Conservation (phyloP, 2,888 invertebrate genomes). For the Drosophila algonquin region DNA sequence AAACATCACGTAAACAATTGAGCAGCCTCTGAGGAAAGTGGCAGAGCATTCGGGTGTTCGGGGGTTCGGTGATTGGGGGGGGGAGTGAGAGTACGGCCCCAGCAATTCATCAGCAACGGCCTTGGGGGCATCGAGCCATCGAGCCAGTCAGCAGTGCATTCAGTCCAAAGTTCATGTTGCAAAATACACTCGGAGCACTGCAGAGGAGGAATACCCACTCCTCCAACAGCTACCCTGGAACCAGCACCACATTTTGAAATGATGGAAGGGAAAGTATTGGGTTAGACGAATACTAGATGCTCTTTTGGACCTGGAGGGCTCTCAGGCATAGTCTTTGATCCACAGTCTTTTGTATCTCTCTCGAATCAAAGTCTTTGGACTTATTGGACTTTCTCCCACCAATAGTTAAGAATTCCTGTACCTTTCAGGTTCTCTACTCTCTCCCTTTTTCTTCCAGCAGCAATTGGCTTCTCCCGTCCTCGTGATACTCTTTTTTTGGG, state of each 20-base stretch:
- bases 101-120: constrained; percentile 66
- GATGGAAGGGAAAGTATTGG: background rate
- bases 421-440: background rate
- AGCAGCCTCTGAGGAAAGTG: constrained; percentile 59
- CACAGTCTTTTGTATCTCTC: too few relatives aligned
- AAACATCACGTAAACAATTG: constrained; percentile 80
- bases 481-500: constrained; percentile 11
- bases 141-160: constrained; percentile 29
- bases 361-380: too few relatives aligned
- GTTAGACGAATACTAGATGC: background rate
- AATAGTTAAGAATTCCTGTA: too few relatives aligned
- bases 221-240: background rate
- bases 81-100: constrained; percentile 39
- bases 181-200: constrained; percentile 56
- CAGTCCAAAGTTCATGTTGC: constrained; percentile 49
- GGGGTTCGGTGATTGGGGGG: constrained; percentile 31
- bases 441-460: background rate
- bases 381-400: too few relatives aligned
- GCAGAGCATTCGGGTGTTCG: constrained; percentile 16
- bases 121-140: constrained; percentile 62
- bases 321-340: too few relatives aligned
- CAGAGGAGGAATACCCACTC: background rate
- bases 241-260: background rate
- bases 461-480: background rate
- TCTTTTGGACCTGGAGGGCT: background rate